These are phyloP conservation scores for Acanthosepion lycidas DNA, from an alignment of 2,888 invertebrate genomes.

Conservation along the genomic window DNA sequence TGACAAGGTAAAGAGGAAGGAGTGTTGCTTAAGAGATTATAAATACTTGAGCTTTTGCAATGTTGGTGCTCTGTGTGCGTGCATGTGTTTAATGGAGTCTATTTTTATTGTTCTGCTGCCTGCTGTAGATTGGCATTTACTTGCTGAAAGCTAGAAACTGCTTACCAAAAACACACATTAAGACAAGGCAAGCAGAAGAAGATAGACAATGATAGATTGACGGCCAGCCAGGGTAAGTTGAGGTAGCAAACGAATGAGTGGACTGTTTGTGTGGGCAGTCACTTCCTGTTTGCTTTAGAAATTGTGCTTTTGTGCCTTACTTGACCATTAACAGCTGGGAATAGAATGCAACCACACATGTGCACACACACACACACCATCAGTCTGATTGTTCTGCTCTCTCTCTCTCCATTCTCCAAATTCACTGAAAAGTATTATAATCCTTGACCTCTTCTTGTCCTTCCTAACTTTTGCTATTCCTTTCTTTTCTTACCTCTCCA, in stretches of 20 bases:
- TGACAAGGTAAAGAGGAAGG: conserved; percentile 16
- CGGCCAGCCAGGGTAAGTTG: not conserved
- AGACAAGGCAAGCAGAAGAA: not conserved
- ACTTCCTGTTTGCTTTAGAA: not conserved
- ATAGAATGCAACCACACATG: not conserved
- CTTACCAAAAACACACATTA: not conserved
- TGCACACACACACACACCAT: not conserved
- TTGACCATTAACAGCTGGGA: not conserved
- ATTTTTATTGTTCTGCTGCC: not conserved
- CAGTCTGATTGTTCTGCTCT: not conserved
- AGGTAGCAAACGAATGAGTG: not conserved
- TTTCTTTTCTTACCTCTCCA: not conserved
- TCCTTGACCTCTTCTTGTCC: too few relatives aligned
- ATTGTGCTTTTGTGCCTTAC: not conserved
- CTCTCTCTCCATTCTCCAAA: not conserved
- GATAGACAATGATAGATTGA: not conserved
- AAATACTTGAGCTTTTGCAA: not conserved
- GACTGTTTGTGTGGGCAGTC: conserved; percentile 33
- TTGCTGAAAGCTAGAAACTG: conserved; percentile 8
- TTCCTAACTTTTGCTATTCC: too few relatives aligned
- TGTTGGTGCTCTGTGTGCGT: not conserved
- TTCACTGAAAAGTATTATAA: not conserved
- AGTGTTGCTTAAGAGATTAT: not conserved
- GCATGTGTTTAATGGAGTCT: not conserved
- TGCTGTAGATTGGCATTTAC: conserved; percentile 23